A percentile compares a stretch with the other conserved stretches of the same genome.
phyloP scores from a whole-genome alignment of 2,888 invertebrate genomes.

The Ferrisia virgata region DNA sequence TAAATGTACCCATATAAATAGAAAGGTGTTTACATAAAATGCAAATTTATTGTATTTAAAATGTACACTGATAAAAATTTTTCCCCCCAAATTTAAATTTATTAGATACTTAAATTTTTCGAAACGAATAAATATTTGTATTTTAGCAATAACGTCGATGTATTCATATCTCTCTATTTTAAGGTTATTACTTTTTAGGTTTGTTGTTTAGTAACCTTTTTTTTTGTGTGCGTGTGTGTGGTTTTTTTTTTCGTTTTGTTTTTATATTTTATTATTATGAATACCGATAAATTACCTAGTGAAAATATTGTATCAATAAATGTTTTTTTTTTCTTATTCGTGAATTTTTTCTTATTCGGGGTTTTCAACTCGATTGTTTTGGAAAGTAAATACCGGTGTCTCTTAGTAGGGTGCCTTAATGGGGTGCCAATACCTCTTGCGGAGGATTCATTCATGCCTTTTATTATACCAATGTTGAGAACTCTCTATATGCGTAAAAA shows the following conservation, averaged over 20 bases:
- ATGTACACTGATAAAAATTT: neutral
- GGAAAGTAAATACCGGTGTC: no score
- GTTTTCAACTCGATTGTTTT: no score
- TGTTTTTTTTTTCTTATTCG: neutral
- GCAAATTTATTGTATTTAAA: neutral
- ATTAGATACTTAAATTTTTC: neutral
- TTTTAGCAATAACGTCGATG: slow-evolving; percentile 29
- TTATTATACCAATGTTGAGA: no score
- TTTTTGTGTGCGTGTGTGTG: neutral
- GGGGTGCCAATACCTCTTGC: no score
- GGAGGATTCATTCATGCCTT: no score
- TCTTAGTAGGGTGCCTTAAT: no score
- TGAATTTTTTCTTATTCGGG: neutral
- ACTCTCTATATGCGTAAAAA: no score
- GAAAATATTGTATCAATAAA: slow-evolving; percentile 2
- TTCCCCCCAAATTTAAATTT: neutral
- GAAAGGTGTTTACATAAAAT: neutral
- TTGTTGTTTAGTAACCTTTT: slow-evolving; percentile 6
- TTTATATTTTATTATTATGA: neutral
- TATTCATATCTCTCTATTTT: slow-evolving; percentile 26
- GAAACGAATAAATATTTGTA: slow-evolving; percentile 20
- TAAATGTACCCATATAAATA: no score
- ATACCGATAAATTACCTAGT: neutral
- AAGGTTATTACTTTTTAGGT: slow-evolving; percentile 16
- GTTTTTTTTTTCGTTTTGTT: slow-evolving; percentile 20